Base-by-base conservation (phyloP, 2,113 vertebrate genomes). In the Aspidoscelis tigris region DNA sequence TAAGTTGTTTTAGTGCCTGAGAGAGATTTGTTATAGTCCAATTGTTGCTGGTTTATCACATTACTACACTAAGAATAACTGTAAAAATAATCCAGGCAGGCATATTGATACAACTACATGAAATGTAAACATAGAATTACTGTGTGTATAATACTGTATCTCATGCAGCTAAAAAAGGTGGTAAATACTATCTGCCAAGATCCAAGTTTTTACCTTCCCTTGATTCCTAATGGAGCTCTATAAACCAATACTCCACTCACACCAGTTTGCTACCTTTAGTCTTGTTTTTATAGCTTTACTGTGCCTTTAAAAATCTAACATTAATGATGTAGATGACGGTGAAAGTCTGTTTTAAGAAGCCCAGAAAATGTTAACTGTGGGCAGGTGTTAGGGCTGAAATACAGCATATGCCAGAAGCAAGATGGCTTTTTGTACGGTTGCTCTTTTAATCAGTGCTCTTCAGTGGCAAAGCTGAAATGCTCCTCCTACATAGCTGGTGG, bases 111-210 rank as follows among this genome's bases (percentile, higher is more conserved):
- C 53, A n/a, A 26, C 50, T 53, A 50, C 22, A 80, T n/a, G 10
- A 10, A 80, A 53, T 80, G 5, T 80, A 53, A 80, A n/a, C 69
- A 44, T n/a, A 69, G 43, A 77, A 39, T 76, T 41, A 41, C n/a
- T 50, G 47, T 9, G 8, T 50, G 58, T 26, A 77, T 58, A 21
- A 64, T 64, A 78, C 20, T 41, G n/a, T 21, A 16, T 41, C 22
- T 8, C 5, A 8, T 78, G 55, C 4, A 79, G 6, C 61, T n/a
- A 26, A 3, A 68, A 47, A 66, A 66, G 22, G 18, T 12, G 22
- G 2, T 24, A 50, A 58, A 33, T 68, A 69, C 65, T 4, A 33
- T 10, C 5, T 69, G 43, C 3, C 65, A 69, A 33, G 6, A 47
- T 43, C 41, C 66, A 5, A 24, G 22, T 65, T 22, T 78, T 9